Evolutionary conservation across 53 echinoderm and acorn worm genomes (phyloP), one percentile per base, ranked within the genome.

Genomic region (Echinarachnius parma): DNA sequence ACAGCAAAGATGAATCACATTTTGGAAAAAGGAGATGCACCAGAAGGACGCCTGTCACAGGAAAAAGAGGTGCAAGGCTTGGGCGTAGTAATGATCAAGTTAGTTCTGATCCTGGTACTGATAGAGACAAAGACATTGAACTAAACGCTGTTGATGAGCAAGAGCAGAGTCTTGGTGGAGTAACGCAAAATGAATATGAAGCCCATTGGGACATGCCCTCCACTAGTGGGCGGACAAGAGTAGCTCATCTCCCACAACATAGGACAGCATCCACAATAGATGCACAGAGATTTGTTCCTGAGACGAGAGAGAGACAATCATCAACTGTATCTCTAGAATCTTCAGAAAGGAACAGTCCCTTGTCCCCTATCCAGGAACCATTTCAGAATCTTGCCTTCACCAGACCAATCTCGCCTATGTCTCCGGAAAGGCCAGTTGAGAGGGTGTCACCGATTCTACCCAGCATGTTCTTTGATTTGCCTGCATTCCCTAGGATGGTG

Each of bases 381-480:
- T 72, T 82, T 47, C 79, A 82, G 31, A 53, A 49, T 13, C 62
- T 61, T 13, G 64, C 60, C 45, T 52, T 18, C 15, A 45, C 77
- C 24, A 60, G 75, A 29, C 82, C 87, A 5, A 64, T 87, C 30
- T 82, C 87, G 4, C 87, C 87, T 16, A 77, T 87, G 46, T 72
- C 79, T 11, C 82, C 87, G 13, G 80, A 80, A 30, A 59, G 68
- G 16, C 80, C 80, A 28, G 48, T 68, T 13, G 58, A 48, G 29
- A 80, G 67, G 46, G 60, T 47, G 28, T 58, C 68, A 4, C 80
- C 80, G 3, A 32, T 79, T 24, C 46, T 62, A 31, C 66, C 79
- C 33, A 36, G 57, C 4, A 30, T 68, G 23, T 48, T 77, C 23
- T 75, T 82, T 22, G 82, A 82, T 48, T 21, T 80, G 31, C 80